Evolutionary conservation across 2,888 invertebrate species (phyloP).

Genomic region (Odontomyia ornata): DNA sequence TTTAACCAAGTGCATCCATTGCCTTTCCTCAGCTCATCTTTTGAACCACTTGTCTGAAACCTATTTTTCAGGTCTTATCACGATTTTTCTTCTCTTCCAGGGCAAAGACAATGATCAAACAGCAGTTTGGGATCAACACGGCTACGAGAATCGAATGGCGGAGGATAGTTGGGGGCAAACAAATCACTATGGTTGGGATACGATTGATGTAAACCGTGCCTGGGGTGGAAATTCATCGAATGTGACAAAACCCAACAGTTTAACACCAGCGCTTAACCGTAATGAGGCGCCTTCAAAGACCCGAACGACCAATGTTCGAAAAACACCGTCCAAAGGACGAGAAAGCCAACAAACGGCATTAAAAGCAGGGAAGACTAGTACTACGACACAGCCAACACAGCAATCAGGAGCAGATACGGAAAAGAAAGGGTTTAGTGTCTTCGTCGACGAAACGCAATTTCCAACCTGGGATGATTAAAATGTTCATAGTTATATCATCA

Average conservation of each 20-base stretch:
- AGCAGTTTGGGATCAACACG: constrained; percentile 64
- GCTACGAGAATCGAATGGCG: constrained; percentile 51
- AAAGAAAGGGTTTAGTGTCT: constrained; percentile 64
- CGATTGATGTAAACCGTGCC: constrained; percentile 59
- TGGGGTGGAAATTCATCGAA: constrained; percentile 63
- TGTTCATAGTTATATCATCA: constrained; percentile 23
- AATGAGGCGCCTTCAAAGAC: constrained; percentile 49
- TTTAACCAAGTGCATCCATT: too few relatives aligned
- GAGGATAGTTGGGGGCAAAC: constrained; percentile 54
- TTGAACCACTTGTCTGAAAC: too few relatives aligned
- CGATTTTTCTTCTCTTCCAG: too few relatives aligned
- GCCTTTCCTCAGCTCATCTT: too few relatives aligned
- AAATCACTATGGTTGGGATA: constrained; percentile 51
- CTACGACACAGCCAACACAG: constrained; percentile 37
- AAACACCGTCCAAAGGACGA: constrained; percentile 49
- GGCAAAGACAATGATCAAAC: constrained; percentile 61
- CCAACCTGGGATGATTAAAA: constrained; percentile 74
- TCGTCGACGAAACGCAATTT: constrained; percentile 70
- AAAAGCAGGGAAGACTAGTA: constrained; percentile 52
- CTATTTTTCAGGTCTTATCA: too few relatives aligned
- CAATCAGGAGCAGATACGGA: constrained; percentile 50
- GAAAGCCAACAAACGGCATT: constrained; percentile 47
- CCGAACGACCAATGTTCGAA: constrained; percentile 49
- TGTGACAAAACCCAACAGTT: constrained; percentile 53
- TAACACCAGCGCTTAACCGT: constrained; percentile 46